A percentile compares a stretch with the other conserved stretches of the same genome.
Evolutionary conservation across 2,797 vertebrate species (phyloP).

Genomic region (Anguilla marmorata): DNA sequence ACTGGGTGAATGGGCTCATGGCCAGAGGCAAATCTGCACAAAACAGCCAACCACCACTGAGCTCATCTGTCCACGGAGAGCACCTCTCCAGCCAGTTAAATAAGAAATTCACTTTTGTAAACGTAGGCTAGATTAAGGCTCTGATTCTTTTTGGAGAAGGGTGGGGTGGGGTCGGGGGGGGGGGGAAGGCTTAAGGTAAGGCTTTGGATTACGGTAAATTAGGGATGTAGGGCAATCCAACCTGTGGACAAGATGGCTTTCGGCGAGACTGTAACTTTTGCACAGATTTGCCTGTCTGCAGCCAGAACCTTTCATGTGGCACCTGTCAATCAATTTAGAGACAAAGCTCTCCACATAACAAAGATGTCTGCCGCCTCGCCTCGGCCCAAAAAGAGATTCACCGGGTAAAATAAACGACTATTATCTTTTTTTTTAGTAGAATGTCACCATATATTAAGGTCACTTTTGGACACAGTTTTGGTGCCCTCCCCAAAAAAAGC

Average conservation of each 20-base stretch:
- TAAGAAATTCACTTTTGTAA: not conserved
- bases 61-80: not conserved
- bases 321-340: conserved; percentile 24
- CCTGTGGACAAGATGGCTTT: not conserved
- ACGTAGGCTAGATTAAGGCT: not conserved
- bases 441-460: not conserved
- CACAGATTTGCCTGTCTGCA: not conserved
- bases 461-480: conserved; percentile 17
- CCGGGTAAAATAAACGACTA: not conserved
- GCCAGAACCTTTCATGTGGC: not conserved
- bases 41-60: not conserved
- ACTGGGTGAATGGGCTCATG: not conserved
- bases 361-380: not conserved
- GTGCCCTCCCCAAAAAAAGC: conserved; percentile 11
- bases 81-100: not conserved
- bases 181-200: not conserved
- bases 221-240: not conserved
- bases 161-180: too few species aligned
- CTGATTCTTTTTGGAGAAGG: too few species aligned
- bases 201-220: not conserved
- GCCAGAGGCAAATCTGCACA: not conserved
- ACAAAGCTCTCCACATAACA: conserved; percentile 8
- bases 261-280: not conserved
- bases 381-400: not conserved
- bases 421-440: not conserved